Percentiles rank a stretch among this genome's conserved stretches.
These are phyloP conservation scores for Deilephila elpenor DNA, from an alignment of 2,888 invertebrate genomes.

Conservation along the genomic window DNA sequence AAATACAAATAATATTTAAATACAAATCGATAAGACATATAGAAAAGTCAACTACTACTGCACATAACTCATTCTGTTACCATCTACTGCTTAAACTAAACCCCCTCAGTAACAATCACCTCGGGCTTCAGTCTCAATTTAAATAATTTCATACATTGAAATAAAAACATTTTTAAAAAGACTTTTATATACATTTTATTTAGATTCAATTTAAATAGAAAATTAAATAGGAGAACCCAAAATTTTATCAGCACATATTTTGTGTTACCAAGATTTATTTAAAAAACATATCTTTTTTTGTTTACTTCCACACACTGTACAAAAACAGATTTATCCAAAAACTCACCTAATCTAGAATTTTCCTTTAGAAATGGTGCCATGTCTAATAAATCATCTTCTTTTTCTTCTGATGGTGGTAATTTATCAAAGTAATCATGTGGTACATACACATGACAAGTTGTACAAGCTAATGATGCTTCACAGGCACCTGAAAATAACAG, in stretches of 20 bases:
- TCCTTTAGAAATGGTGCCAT: constrained; percentile 98
- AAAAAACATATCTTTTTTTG: neutral
- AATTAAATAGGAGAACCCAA: neutral
- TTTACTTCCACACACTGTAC: neutral
- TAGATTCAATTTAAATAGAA: too few relatives aligned
- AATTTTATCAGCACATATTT: neutral
- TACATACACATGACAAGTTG: constrained; percentile 99
- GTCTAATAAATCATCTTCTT: constrained; percentile 98
- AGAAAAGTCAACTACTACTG: too few relatives aligned
- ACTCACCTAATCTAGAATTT: constrained; percentile 94
- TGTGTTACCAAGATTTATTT: neutral
- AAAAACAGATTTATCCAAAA: neutral
- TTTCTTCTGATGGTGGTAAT: constrained; percentile 92
- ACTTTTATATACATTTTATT: too few relatives aligned
- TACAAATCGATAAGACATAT: neutral
- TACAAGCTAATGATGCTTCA: constrained; percentile 99
- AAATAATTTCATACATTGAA: too few relatives aligned
- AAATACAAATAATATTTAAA: constrained; percentile 23
- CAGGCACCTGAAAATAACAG: constrained; percentile 91
- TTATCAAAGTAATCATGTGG: constrained; percentile 88
- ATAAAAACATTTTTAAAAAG: too few relatives aligned
- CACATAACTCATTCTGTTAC: too few relatives aligned
- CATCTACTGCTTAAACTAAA: too few relatives aligned
- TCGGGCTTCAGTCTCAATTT: too few relatives aligned
- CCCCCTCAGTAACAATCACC: too few relatives aligned